These are phyloP conservation scores for Stichodactyla helianthus DNA, from an alignment of 64 coral and sea anemone genomes.

Conservation along the genomic window DNA sequence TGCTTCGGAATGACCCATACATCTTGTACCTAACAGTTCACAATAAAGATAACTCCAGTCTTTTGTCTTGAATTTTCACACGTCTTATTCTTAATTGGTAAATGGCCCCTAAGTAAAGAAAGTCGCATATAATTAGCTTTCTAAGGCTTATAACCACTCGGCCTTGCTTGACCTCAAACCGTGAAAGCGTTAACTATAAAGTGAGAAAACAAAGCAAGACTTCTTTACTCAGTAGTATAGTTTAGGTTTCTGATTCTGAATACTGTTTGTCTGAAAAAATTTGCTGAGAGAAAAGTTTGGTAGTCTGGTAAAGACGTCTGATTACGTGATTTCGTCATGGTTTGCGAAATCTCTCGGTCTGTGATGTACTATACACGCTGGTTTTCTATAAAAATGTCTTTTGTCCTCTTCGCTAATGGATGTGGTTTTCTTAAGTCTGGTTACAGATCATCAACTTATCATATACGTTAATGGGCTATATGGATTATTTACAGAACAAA, in stretches of 20 bases:
- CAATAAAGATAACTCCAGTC: neutral
- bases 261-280: too few species aligned
- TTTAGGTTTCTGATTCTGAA: too few species aligned
- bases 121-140: constrained; percentile 2
- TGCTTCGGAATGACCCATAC: neutral
- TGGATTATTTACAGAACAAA: neutral
- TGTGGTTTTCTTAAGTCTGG: neutral
- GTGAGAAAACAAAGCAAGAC: neutral
- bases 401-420: neutral
- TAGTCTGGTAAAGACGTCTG: neutral
- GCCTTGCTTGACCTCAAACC: constrained; percentile 1
- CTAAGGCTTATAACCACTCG: neutral
- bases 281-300: neutral
- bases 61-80: neutral
- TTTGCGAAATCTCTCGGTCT: neutral
- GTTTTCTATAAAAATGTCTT: neutral
- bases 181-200: neutral
- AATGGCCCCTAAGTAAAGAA: neutral
- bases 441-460: neutral
- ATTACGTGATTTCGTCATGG: neutral
- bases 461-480: neutral
- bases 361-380: neutral
- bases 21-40: neutral
- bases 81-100: constrained; percentile 3
- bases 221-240: too few species aligned